These are phyloP conservation scores for Hemiscyllium ocellatum DNA, from an alignment of 2,113 vertebrate species.

Conservation along the genomic window DNA sequence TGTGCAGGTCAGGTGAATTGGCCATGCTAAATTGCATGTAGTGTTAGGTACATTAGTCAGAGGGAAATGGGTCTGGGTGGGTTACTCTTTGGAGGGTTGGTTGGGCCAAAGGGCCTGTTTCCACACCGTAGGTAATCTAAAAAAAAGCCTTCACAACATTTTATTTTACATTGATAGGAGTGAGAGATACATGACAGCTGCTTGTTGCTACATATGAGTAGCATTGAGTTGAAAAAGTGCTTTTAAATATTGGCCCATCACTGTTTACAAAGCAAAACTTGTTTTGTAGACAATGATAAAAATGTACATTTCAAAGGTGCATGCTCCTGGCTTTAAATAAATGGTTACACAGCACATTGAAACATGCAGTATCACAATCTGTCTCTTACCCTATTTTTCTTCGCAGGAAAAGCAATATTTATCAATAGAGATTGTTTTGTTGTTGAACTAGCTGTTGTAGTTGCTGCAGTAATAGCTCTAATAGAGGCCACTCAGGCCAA, in stretches of 20 bases:
- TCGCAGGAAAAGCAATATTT: neutral
- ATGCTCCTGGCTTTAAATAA: slow-evolving; percentile 4
- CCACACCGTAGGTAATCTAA: too few relatives aligned
- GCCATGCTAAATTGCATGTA: too few relatives aligned
- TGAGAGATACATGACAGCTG: neutral
- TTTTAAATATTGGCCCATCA: neutral
- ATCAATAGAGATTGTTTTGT: neutral
- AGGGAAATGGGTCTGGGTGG: too few relatives aligned
- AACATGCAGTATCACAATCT: neutral
- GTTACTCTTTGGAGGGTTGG: too few relatives aligned
- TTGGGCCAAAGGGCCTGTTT: too few relatives aligned
- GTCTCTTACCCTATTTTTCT: too few relatives aligned
- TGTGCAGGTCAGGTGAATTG: too few relatives aligned
- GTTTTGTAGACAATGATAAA: neutral
- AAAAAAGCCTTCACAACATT: neutral
- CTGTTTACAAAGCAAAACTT: neutral
- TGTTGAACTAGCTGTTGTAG: neutral
- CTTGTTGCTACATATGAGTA: neutral
- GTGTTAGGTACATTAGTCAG: too few relatives aligned
- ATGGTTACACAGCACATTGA: neutral
- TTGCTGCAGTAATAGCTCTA: neutral
- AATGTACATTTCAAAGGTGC: neutral
- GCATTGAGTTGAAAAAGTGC: neutral
- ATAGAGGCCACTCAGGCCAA: neutral
- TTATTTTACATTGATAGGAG: neutral